Evolutionary conservation across 2,113 vertebrate genomes (phyloP), one percentile per base, ranked within the genome.

Genomic region (Diphyllodes magnificus): DNA sequence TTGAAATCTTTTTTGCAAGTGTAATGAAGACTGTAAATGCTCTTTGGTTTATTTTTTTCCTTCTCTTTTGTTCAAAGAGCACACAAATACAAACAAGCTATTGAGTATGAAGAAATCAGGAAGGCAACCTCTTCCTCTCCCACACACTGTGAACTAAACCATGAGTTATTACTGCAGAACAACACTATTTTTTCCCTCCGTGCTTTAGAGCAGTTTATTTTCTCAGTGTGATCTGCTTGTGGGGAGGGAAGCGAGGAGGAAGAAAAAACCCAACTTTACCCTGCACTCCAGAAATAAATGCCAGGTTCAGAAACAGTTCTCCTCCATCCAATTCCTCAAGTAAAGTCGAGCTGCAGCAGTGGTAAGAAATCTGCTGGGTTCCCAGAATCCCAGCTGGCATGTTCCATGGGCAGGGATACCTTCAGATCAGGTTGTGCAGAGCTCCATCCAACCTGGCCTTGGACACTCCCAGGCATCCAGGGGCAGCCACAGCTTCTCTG

Each of bases 81-180:
- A 4, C 63, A 90, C 63, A 85, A 87, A 82, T 77, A 79, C 70
- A 88, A 93, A 80, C 82, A 92, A 77, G 64, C 78, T 86, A 47
- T 76, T 94, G 94, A 77, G 77, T 59, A 68, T 79, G 72, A 76
- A 91, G 91, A 79, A 90, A 77, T 60, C 35, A 73, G 87, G 87
- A 92, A 86, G 68, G 65, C 93, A 88, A 4, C 66, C 33, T 96
- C 73, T 91, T 93, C 84, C 59, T 95, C 93, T 91, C 93, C 84
- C 85, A 90, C 87, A 93, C 85, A 54, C 66, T 88, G 65, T 85
- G 90, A 94, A 90, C 50, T 69, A 88, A 95, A 89, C 66, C 89
- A 85, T 77, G 90, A 89, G 82, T 85, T 92, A 82, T 47, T 85
- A 45, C 66, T 82, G 50, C 6, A 8, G 69, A 77, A 89, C 70